A percentile compares a stretch with the other conserved stretches of the same genome.
Evolutionary conservation across 2,888 invertebrate species (phyloP).

Genomic region (Tinea pellionella): DNA sequence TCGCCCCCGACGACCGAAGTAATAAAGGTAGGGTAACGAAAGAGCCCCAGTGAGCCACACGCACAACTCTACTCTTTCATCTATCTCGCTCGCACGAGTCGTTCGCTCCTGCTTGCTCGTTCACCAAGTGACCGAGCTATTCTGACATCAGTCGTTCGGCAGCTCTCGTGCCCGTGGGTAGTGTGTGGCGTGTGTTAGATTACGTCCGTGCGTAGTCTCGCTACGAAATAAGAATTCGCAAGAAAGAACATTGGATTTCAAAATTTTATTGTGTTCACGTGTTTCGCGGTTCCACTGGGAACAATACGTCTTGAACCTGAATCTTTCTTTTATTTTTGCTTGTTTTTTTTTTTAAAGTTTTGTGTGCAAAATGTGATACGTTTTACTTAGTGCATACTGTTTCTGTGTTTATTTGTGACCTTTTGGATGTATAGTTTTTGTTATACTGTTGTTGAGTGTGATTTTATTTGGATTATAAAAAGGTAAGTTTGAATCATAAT

Average conservation of each 20-base stretch:
- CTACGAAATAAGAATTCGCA: constrained; percentile 38
- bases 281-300: constrained; percentile 24
- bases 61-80: not conserved
- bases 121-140: constrained; percentile 9
- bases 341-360: constrained; percentile 42
- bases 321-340: constrained; percentile 15
- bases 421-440: constrained; percentile 46
- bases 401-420: constrained; percentile 39
- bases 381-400: not conserved
- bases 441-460: too few species aligned
- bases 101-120: constrained; percentile 2
- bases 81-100: constrained; percentile 1
- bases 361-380: constrained; percentile 61
- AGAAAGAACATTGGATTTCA: constrained; percentile 34
- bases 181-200: constrained; percentile 23
- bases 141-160: constrained; percentile 15
- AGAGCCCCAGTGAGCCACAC: constrained; percentile 6
- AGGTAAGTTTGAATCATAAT: not conserved
- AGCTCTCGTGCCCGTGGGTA: constrained; percentile 28
- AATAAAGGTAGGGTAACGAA: constrained; percentile 13
- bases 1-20: constrained; percentile 19
- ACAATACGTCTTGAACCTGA: constrained; percentile 15
- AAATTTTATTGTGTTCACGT: constrained; percentile 28
- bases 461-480: not conserved
- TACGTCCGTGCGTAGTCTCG: constrained; percentile 38